Evolutionary conservation across 2,113 vertebrate genomes (phyloP), one percentile per base, ranked within the genome.

Genomic region (Syngnathoides biaculeatus): DNA sequence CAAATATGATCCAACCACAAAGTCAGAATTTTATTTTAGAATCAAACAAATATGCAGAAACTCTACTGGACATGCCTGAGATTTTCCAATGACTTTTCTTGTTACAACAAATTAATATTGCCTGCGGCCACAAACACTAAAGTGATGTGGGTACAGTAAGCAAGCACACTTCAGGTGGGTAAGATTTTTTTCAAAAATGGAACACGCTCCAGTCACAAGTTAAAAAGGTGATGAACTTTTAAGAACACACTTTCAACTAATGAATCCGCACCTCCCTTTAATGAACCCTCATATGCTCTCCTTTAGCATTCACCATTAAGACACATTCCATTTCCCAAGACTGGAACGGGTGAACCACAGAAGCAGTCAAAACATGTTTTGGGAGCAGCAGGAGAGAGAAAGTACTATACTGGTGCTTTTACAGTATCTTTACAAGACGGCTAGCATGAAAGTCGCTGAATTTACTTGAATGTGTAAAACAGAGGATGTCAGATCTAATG

Each of bases 331-430:
- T 61, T 69, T 73, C 76, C 78, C 81, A 84, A 84, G 78, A 86
- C 83, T 85, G 75, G 67, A 89, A 88, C 86, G 85, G 90, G 77
- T 78, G 83, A 83, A 85, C 86, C 87, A 81, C 88, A 90, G 87
- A 87, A 81, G 81, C 78, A 83, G 88, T 85, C 88, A 81, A 88
- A 89, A 91, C 89, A 90, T 88, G 90, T 89, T 90, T 87, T 87
- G 84, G 74, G 74, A 84, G 55, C 62, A 64, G 68, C 71, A 66
- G 74, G 71, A 67, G 68, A 61, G 65, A 72, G 79, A 88, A 88
- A 87, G 79, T 80, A 77, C 88, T 81, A 85, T 7, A 79, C 64
- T 86, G 75, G 88, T 82, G 77, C 76, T 87, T 84, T 79, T 79
- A 81, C 58, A 59, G 75, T 67, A 76, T 83, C 74, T 89, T 84